Conservation (phyloP, 2,888 invertebrate genomes). For the Meliscaeva auricollis region DNA sequence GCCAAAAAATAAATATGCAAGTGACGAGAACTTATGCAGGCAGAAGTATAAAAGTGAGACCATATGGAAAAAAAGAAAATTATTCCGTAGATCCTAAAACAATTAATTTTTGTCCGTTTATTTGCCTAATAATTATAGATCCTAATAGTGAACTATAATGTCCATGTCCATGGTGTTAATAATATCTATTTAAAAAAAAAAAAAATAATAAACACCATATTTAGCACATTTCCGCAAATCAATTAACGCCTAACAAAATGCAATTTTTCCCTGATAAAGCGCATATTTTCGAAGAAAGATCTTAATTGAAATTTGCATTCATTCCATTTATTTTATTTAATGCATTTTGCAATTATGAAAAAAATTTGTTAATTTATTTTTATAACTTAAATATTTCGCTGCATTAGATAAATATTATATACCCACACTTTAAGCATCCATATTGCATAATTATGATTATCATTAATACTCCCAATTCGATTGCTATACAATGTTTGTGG, state of each 20-base stretch:
- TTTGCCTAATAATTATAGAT: too few relatives aligned
- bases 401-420: slow-evolving; percentile 26
- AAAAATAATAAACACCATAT: slow-evolving; percentile 8
- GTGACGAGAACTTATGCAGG: too few relatives aligned
- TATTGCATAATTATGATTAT: too few relatives aligned
- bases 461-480: too few relatives aligned
- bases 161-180: too few relatives aligned
- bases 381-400: slow-evolving; percentile 21
- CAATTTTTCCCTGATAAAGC: slow-evolving; percentile 17
- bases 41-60: too few relatives aligned
- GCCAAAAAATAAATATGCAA: too few relatives aligned
- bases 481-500: too few relatives aligned
- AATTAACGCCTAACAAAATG: slow-evolving; percentile 31
- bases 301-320: slow-evolving; percentile 9
- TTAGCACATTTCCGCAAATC: slow-evolving; percentile 15
- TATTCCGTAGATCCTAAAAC: too few relatives aligned
- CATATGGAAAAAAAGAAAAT: too few relatives aligned
- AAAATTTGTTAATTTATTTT: slow-evolving; percentile 50
- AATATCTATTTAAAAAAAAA: not conserved
- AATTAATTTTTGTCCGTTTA: too few relatives aligned
- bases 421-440: not conserved
- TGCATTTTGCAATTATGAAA: slow-evolving; percentile 30
- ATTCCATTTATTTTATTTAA: slow-evolving; percentile 13
- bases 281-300: not conserved
- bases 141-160: too few relatives aligned